Conservation (phyloP, 2,797 vertebrate genomes). For the Hypotaenidia philippensis region DNA sequence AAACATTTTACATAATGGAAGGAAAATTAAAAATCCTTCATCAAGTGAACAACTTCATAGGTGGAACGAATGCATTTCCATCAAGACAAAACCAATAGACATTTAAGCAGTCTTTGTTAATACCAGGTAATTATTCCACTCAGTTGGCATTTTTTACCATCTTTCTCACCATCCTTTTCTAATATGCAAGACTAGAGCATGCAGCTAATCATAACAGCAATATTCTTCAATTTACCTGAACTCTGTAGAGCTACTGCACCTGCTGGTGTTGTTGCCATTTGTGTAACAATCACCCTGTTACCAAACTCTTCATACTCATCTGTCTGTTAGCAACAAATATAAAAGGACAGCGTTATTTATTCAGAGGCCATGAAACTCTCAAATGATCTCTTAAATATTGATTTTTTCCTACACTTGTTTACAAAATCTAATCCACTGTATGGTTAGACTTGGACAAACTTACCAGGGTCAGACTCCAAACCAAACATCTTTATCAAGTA, state of each 20-base stretch:
- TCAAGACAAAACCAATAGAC: not conserved
- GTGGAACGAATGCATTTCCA: not conserved
- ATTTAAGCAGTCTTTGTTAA: not conserved
- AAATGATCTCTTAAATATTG: not conserved
- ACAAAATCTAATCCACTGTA: conserved; percentile 1
- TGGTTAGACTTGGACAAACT: not conserved
- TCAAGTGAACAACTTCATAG: not conserved
- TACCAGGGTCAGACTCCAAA: not conserved
- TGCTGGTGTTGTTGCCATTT: conserved; percentile 89
- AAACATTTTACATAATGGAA: not conserved
- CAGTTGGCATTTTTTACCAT: not conserved
- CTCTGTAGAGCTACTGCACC: conserved; percentile 86
- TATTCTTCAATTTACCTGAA: conserved; percentile 84
- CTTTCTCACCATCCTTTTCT: not conserved
- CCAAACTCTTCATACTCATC: conserved; percentile 90
- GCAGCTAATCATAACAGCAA: not conserved
- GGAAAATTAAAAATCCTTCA: not conserved
- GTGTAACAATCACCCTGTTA: conserved; percentile 90
- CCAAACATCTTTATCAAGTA: not conserved
- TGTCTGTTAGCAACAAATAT: conserved; percentile 78
- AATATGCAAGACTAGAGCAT: not conserved
- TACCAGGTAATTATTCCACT: not conserved
- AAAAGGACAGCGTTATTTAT: not conserved
- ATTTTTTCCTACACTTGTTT: not conserved
- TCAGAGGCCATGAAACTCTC: not conserved